Conservation (phyloP, 1,140 invertebrate genomes). For the Caenorhabditis latens region DNA sequence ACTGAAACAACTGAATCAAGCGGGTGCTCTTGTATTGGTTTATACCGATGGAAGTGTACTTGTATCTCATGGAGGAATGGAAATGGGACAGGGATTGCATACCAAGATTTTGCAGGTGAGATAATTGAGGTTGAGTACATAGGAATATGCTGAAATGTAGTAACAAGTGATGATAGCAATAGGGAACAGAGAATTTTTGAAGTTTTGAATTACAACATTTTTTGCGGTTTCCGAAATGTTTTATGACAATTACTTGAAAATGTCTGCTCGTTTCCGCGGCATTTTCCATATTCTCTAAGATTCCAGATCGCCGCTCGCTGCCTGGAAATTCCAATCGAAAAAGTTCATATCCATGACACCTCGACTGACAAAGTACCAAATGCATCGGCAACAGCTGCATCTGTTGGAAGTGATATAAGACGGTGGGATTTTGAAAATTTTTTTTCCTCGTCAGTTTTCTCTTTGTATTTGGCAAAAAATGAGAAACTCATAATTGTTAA, state of each 20-base stretch:
- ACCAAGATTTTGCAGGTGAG: constrained; percentile 94
- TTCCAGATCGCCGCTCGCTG: constrained; percentile 84
- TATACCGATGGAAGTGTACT: constrained; percentile 93
- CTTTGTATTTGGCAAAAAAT: too few species aligned
- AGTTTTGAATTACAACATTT: not conserved
- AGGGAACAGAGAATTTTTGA: not conserved
- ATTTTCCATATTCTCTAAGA: too few species aligned
- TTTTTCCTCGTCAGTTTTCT: too few species aligned
- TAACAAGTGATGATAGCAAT: too few species aligned
- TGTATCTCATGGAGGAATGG: constrained; percentile 89
- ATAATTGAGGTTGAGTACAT: too few species aligned
- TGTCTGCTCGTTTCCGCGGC: too few species aligned
- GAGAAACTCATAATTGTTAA: too few species aligned
- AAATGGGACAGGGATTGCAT: constrained; percentile 96
- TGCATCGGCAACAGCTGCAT: constrained; percentile 91
- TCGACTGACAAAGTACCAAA: constrained; percentile 94
- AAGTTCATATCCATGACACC: constrained; percentile 90
- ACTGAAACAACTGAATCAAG: constrained; percentile 86
- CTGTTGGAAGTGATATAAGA: constrained; percentile 90
- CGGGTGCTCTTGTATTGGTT: constrained; percentile 88
- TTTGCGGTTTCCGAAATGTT: too few species aligned
- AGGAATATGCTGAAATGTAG: too few species aligned
- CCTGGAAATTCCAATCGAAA: constrained; percentile 84
- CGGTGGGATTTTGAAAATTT: too few species aligned
- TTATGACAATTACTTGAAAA: too few species aligned